These are phyloP conservation scores for Chelmon rostratus DNA, from an alignment of 2,797 vertebrate species.

Conservation along the genomic window DNA sequence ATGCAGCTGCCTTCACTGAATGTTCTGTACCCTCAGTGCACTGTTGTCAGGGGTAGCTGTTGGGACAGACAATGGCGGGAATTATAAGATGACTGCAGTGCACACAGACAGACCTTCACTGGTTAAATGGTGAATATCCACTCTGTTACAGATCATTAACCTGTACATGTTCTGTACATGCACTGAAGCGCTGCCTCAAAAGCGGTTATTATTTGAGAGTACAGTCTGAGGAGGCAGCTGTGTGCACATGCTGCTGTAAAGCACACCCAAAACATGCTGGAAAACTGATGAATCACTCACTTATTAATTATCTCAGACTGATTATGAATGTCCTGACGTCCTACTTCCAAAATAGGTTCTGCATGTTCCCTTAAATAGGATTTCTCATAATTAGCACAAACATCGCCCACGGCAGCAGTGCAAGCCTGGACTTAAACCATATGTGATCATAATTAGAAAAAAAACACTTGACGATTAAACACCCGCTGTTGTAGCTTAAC, in stretches of 20 bases:
- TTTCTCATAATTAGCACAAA: slow-evolving; percentile 45
- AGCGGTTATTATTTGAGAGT: neutral
- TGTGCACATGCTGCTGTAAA: slow-evolving; percentile 15
- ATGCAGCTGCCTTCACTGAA: slow-evolving; percentile 17
- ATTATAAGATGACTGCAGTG: slow-evolving; percentile 27
- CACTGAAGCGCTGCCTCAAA: neutral
- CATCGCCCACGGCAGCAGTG: slow-evolving; percentile 4
- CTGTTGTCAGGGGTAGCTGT: slow-evolving; percentile 1
- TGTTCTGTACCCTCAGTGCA: neutral
- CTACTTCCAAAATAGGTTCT: slow-evolving; percentile 31
- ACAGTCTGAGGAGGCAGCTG: neutral
- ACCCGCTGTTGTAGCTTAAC: neutral
- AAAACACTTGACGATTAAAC: neutral
- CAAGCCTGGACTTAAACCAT: slow-evolving; percentile 34
- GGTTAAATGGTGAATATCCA: slow-evolving; percentile 34
- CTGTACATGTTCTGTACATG: slow-evolving; percentile 10
- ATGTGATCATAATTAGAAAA: slow-evolving; percentile 28
- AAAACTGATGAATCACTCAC: slow-evolving; percentile 35
- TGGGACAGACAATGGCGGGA: slow-evolving; percentile 27
- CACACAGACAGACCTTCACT: slow-evolving; percentile 47
- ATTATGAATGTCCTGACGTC: slow-evolving; percentile 28
- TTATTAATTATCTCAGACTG: slow-evolving; percentile 40
- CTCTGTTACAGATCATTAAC: slow-evolving; percentile 45
- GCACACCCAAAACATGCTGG: neutral
- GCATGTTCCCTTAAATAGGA: slow-evolving; percentile 35